Conservation (phyloP, 1,140 invertebrate species). For the Nephila pilipes region DNA sequence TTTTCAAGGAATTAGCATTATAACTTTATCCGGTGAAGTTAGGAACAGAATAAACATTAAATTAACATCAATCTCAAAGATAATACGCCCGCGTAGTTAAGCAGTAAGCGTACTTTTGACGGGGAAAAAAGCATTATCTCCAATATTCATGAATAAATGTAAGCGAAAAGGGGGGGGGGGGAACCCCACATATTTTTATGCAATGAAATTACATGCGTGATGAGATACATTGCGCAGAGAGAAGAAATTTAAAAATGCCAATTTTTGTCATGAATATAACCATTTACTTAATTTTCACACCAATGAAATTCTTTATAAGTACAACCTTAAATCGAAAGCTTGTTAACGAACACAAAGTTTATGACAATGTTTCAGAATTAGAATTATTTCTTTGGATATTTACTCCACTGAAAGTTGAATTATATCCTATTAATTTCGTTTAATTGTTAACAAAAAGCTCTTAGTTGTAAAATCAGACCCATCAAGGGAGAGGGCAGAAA, state of each 20-base stretch:
- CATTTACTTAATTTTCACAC: too few relatives aligned
- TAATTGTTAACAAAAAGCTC: conserved; percentile 34
- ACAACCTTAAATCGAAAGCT: too few relatives aligned
- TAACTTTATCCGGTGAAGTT: background rate
- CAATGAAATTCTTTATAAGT: too few relatives aligned
- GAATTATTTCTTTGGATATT: background rate
- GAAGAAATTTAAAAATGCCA: too few relatives aligned
- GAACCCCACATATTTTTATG: too few relatives aligned
- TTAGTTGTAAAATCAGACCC: background rate
- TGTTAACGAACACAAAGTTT: background rate
- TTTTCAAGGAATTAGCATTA: background rate
- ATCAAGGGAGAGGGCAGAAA: background rate
- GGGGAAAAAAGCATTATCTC: too few relatives aligned
- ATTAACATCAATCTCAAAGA: background rate
- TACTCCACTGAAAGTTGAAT: background rate
- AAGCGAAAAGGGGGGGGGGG: too few relatives aligned
- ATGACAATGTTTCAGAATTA: background rate
- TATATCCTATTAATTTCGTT: conserved; percentile 10
- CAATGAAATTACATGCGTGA: too few relatives aligned
- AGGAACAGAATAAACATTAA: background rate
- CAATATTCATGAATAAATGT: too few relatives aligned
- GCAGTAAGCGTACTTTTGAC: too few relatives aligned
- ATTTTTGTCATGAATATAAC: too few relatives aligned
- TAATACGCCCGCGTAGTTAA: background rate
- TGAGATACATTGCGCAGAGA: too few relatives aligned